Base-by-base conservation (phyloP, 2,888 invertebrate species). In the Sesia bembeciformis region DNA sequence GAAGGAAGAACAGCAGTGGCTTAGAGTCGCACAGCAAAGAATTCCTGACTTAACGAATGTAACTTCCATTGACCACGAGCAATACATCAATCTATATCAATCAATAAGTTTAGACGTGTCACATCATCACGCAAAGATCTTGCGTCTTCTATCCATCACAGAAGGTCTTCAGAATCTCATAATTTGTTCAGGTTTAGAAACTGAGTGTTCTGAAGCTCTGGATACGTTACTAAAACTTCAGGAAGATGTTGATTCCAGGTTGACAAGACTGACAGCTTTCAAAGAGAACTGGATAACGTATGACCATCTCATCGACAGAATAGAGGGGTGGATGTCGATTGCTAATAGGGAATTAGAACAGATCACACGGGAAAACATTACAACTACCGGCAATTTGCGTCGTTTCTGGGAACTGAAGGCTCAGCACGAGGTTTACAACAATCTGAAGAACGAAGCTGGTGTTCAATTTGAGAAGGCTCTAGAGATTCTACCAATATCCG, bases 371-470 rank as follows among this genome's bases (percentile, higher is more conserved):
- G 93, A 93, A 58, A 91, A 92, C 41, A 90, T 92, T 8, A 91
- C 92, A 53, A 91, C 92, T 0, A 92, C 92, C 5, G 93, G 93
- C 54, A 94, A 95, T 66, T 93, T 96, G 79, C 91, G 95, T 63
- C 93, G 95, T 65, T 96, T 96, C 84, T 96, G 96, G 96, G 96
- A 96, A 81, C 79, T 96, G 51, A 96, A 96, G 77, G 96, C 96
- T 0, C 95, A 96, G 66, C 95, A 95, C 67, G 96, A 96, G 86
- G 92, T 96, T 39, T 92, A 96, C 74, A 95, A 95, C 63, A 93
- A 93, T 61, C 91, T 96, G 52, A 92, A 93, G 54, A 93, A 93
- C 57, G 95, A 95, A 63, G 93, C 94, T 0, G 92, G 93, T 23
- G 88, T 91, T 50, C 92, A 93, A 58, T 93, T 96, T 64, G 95